Evolutionary conservation across 2,113 vertebrate species (phyloP).

Genomic region (Myiozetetes cayanensis): DNA sequence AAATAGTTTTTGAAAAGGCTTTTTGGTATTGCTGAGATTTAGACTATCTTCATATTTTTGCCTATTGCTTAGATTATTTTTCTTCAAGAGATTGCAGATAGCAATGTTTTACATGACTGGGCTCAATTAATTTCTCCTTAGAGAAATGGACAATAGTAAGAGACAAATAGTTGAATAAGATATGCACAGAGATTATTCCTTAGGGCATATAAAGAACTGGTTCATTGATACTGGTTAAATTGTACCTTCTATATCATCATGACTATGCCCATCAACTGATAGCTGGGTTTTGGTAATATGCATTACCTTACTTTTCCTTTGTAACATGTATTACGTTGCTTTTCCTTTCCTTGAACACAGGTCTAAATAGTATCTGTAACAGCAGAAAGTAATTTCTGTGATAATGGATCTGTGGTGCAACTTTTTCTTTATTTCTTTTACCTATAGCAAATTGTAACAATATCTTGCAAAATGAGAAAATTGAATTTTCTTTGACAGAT

Average conservation of each 20-base stretch:
- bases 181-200: background rate
- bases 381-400: background rate
- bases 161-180: background rate
- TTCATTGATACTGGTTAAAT: background rate
- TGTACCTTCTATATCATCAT: background rate
- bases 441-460: background rate
- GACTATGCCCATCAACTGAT: background rate
- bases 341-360: background rate
- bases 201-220: background rate
- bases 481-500: background rate
- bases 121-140: background rate
- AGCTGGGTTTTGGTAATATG: background rate
- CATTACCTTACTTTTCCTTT: background rate
- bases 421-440: background rate
- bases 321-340: background rate
- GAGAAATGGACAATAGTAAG: background rate
- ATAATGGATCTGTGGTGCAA: background rate
- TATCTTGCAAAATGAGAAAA: background rate
- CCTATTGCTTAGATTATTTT: background rate
- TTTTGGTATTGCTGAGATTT: background rate
- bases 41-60: background rate
- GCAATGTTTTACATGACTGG: background rate
- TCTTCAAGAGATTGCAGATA: background rate
- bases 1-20: background rate
- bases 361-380: background rate